Conservation (phyloP, 2,888 invertebrate genomes). For the Drosophila austrosaltans region DNA sequence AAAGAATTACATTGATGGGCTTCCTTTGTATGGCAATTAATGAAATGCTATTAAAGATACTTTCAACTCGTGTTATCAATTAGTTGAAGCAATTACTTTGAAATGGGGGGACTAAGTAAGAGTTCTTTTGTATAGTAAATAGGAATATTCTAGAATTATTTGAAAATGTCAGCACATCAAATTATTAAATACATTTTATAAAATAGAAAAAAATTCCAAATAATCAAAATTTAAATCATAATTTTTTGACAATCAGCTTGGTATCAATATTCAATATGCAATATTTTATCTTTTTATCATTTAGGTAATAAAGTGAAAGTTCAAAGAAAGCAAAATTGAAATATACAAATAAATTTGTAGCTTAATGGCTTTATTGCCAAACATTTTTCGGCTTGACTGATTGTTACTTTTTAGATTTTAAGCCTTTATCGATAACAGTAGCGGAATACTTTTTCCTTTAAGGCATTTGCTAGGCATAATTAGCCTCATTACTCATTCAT, state of each 20-base stretch:
- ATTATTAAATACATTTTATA: neutral
- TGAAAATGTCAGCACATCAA: slow-evolving; percentile 62
- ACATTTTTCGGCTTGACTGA: neutral
- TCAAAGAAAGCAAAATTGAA: no score
- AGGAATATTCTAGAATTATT: slow-evolving; percentile 49
- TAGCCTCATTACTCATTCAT: slow-evolving; percentile 76
- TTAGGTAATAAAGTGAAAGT: no score
- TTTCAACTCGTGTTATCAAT: slow-evolving; percentile 54
- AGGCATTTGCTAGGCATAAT: slow-evolving; percentile 63
- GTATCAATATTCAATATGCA: no score
- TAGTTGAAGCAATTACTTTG: slow-evolving; percentile 53
- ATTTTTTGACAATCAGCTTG: no score
- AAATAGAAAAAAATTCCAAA: no score
- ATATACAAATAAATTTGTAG: no score
- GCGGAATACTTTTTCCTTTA: slow-evolving; percentile 15
- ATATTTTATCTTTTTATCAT: no score
- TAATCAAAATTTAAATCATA: no score
- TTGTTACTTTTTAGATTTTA: neutral
- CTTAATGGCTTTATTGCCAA: no score
- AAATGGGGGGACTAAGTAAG: neutral
- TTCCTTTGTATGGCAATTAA: slow-evolving; percentile 43
- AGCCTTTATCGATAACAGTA: neutral
- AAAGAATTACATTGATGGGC: neutral
- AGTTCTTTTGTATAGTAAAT: neutral
- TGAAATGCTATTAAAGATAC: slow-evolving; percentile 33